Evolutionary conservation across 2,888 invertebrate species (phyloP).

Genomic region (Cephus rjabovi): DNA sequence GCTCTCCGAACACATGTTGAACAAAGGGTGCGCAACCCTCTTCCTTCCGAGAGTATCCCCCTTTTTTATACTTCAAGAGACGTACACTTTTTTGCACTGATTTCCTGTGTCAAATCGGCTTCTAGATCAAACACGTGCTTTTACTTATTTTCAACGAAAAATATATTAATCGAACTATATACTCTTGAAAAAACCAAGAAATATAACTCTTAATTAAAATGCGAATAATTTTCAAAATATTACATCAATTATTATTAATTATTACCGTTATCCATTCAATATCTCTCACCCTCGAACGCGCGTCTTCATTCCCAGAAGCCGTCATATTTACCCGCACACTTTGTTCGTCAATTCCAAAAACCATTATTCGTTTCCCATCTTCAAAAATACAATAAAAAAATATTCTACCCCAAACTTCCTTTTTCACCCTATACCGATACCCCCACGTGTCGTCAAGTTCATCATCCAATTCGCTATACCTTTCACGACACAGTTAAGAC

Average conservation of each 20-base stretch:
- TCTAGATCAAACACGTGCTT: not conserved
- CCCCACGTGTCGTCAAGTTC: not conserved
- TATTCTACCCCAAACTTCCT: not conserved
- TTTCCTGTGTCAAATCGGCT: not conserved
- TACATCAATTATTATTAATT: not conserved
- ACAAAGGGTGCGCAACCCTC: constrained; percentile 5
- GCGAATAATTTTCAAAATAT: not conserved
- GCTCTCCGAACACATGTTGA: constrained; percentile 18
- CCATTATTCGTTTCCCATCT: not conserved
- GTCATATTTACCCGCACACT: not conserved
- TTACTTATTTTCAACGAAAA: not conserved
- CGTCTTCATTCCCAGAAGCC: not conserved
- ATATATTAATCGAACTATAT: not conserved
- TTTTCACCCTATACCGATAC: not conserved
- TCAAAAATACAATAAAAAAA: not conserved
- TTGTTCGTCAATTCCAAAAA: too few relatives aligned
- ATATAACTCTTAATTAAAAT: not conserved
- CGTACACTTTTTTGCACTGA: not conserved
- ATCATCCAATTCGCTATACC: not conserved
- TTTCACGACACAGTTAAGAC: not conserved
- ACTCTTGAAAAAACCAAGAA: not conserved
- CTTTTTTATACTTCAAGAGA: not conserved
- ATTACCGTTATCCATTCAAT: too few relatives aligned
- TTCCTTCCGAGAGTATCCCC: not conserved
- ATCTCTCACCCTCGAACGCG: too few relatives aligned